phyloP scores from a whole-genome alignment of 2,888 invertebrate species.

The Sussaba pulchella region DNA sequence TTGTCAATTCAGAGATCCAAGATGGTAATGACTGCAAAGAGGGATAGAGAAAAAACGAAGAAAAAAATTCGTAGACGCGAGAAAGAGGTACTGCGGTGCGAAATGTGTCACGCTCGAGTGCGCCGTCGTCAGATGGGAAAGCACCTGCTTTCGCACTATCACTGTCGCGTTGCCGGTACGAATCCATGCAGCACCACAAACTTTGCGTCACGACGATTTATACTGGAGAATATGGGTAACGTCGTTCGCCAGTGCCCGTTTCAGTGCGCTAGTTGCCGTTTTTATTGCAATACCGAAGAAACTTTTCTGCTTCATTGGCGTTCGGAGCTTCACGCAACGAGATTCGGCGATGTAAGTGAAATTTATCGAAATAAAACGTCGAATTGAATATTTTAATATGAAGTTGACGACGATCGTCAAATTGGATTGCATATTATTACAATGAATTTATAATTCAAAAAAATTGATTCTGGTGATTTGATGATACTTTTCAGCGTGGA shows the following conservation, averaged over 20 bases:
- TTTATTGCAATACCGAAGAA: constrained; percentile 92
- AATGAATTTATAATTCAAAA: no score
- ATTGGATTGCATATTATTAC: no score
- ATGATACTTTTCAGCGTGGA: neutral
- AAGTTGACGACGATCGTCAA: no score
- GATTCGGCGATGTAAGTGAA: constrained; percentile 82
- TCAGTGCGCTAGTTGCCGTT: constrained; percentile 93
- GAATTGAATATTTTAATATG: neutral
- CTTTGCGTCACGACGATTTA: constrained; percentile 86
- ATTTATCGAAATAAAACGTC: neutral
- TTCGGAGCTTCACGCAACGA: constrained; percentile 87
- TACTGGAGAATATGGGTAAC: constrained; percentile 91
- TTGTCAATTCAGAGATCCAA: constrained; percentile 46
- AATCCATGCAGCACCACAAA: constrained; percentile 86
- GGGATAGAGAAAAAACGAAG: constrained; percentile 43
- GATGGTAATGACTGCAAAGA: constrained; percentile 15
- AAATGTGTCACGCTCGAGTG: constrained; percentile 90
- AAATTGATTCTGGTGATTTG: no score
- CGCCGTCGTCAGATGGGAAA: constrained; percentile 91
- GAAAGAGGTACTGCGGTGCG: constrained; percentile 88
- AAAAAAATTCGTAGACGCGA: constrained; percentile 86
- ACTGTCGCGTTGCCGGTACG: constrained; percentile 89
- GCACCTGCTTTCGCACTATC: constrained; percentile 94
- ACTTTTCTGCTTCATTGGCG: constrained; percentile 91
- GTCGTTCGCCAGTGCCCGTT: constrained; percentile 93